phyloP scores from a whole-genome alignment of 2,113 vertebrate species.

The Barnardius zonarius region DNA sequence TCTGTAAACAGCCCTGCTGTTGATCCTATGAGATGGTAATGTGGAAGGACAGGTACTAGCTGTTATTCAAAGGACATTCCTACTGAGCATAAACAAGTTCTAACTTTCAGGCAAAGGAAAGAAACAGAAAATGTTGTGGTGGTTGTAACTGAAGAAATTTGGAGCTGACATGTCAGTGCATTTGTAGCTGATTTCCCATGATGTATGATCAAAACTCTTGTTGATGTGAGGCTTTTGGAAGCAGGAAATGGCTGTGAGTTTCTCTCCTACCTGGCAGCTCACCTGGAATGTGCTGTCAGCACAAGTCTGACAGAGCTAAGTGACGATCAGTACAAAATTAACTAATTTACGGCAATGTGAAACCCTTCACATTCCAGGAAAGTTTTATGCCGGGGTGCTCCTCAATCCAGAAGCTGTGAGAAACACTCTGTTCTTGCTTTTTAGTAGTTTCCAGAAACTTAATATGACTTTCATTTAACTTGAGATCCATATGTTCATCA shows the following conservation, averaged over 20 bases:
- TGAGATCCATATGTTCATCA: neutral
- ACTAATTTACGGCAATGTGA: neutral
- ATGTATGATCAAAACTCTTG: neutral
- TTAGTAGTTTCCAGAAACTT: neutral
- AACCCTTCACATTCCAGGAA: neutral
- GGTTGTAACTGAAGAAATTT: neutral
- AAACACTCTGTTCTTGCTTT: neutral
- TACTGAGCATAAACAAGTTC: neutral
- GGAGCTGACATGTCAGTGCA: neutral
- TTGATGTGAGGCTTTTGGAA: neutral
- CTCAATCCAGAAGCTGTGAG: neutral
- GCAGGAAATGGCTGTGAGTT: neutral
- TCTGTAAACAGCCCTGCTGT: neutral
- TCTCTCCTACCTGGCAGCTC: neutral
- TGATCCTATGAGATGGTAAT: neutral
- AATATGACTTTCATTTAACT: neutral
- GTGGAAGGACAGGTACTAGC: neutral
- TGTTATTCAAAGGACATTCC: neutral
- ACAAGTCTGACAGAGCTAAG: neutral
- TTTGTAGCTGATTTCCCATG: neutral
- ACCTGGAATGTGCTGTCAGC: neutral
- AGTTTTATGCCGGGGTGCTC: neutral
- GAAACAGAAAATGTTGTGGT: neutral
- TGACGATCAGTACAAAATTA: fast-evolving
- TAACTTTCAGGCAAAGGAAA: neutral